Evolutionary conservation across 2,888 invertebrate species (phyloP).

Genomic region (Macroteleia sp.): DNA sequence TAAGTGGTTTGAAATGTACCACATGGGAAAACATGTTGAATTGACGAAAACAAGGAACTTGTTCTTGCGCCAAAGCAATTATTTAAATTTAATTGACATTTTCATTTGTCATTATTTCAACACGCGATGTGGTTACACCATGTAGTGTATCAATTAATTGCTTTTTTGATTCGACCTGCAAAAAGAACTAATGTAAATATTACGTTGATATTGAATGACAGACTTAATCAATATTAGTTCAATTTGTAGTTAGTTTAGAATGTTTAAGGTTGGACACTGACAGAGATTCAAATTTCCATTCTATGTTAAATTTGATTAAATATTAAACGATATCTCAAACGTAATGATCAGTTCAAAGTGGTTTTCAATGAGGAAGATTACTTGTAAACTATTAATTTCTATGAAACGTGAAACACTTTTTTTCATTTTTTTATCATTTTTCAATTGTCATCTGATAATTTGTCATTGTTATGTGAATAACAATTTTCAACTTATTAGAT

Average conservation of each 20-base stretch:
- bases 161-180: too few relatives aligned
- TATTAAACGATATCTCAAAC: too few relatives aligned
- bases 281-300: too few relatives aligned
- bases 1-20: not conserved
- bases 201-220: too few relatives aligned
- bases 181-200: too few relatives aligned
- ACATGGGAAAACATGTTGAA: not conserved
- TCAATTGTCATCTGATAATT: not conserved
- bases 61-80: slow-evolving; percentile 9
- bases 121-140: not conserved
- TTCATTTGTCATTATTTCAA: slow-evolving; percentile 32
- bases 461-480: slow-evolving; percentile 1
- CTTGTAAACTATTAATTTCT: not conserved
- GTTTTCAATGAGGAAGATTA: not conserved
- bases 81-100: slow-evolving; percentile 39
- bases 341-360: too few relatives aligned
- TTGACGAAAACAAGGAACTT: slow-evolving; percentile 6
- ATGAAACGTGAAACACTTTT: not conserved
- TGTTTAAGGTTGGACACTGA: too few relatives aligned
- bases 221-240: too few relatives aligned
- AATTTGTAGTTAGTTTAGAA: too few relatives aligned
- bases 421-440: not conserved
- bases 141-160: too few relatives aligned
- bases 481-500: slow-evolving; percentile 8
- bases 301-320: too few relatives aligned